Conservation (phyloP, 2,113 vertebrate genomes). For the Halcyon malimbica region DNA sequence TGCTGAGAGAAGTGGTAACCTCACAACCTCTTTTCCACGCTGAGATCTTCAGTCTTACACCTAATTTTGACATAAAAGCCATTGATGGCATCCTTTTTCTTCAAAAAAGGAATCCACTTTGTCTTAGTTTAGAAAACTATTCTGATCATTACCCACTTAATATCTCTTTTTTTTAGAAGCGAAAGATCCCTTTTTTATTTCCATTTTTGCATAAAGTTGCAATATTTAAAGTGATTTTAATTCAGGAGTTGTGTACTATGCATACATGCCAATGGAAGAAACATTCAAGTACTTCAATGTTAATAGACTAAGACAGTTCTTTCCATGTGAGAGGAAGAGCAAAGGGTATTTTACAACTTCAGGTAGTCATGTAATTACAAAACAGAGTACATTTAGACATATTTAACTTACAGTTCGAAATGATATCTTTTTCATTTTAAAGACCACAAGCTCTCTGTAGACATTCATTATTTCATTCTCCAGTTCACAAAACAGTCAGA, state of each 20-base stretch:
- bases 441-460: background rate
- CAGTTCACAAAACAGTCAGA: background rate
- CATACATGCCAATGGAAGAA: background rate
- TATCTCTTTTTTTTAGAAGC: background rate
- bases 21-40: background rate
- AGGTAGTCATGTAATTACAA: background rate
- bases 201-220: background rate
- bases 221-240: background rate
- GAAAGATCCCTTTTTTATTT: background rate
- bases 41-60: background rate
- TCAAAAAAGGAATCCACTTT: background rate
- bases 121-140: background rate
- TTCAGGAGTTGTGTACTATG: background rate
- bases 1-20: background rate
- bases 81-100: background rate
- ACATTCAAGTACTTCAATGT: background rate
- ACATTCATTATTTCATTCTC: background rate
- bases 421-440: background rate
- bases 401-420: background rate
- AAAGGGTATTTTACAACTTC: background rate
- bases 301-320: background rate
- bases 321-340: background rate
- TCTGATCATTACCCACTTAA: fast-evolving
- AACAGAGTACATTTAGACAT: background rate
- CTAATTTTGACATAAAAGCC: background rate